Percentiles rank a stretch among this genome's conserved stretches.
These are phyloP conservation scores for Stomatorhinus ivindoensis DNA, from an alignment of 2,113 vertebrate genomes.

Conservation along the genomic window DNA sequence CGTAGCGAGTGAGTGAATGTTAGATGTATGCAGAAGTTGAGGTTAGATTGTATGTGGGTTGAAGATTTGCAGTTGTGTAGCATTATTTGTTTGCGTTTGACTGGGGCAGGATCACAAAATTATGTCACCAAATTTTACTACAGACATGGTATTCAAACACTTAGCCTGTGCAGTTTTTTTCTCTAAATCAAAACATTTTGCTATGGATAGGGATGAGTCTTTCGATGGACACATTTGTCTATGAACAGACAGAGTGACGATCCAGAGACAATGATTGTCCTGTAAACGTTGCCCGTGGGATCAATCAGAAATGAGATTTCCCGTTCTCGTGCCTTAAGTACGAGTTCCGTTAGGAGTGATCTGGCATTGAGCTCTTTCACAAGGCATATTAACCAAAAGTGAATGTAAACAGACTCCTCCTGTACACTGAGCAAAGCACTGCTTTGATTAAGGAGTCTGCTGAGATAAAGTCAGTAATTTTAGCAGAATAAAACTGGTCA, in stretches of 20 bases:
- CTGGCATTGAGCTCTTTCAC: not conserved
- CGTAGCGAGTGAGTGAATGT: not conserved
- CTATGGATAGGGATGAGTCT: not conserved
- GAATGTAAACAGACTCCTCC: not conserved
- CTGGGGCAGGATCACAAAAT: not conserved
- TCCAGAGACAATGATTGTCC: not conserved
- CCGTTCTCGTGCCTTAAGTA: not conserved
- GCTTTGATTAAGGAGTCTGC: not conserved
- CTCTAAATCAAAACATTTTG: not conserved
- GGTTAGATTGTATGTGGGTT: not conserved
- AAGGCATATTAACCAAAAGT: not conserved
- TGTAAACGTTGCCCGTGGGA: not conserved
- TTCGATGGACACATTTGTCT: not conserved
- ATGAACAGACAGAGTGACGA: not conserved
- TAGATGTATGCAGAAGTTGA: not conserved
- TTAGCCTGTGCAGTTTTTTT: not conserved
- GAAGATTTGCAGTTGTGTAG: not conserved
- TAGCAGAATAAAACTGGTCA: constrained; percentile 8
- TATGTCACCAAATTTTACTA: not conserved
- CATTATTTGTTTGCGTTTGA: not conserved
- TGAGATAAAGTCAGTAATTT: not conserved
- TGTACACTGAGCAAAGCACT: not conserved
- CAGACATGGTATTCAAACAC: not conserved
- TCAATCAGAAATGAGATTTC: not conserved
- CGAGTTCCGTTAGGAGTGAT: not conserved